Evolutionary conservation across 2,797 vertebrate genomes (phyloP).

Genomic region (Carduelis carduelis): DNA sequence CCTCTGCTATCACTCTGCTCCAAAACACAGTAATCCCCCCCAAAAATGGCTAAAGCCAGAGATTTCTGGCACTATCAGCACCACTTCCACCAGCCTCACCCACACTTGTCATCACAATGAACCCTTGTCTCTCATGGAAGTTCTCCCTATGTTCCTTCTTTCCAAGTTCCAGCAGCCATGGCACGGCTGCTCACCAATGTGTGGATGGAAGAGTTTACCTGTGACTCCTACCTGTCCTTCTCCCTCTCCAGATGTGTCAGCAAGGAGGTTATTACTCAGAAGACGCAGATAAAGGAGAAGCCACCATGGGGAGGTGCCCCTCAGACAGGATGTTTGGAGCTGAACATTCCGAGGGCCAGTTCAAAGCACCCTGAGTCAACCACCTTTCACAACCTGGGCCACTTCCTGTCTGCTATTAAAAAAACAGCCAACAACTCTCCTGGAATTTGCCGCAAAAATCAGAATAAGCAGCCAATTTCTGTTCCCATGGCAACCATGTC

Average conservation of each 20-base stretch:
- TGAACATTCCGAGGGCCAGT: neutral
- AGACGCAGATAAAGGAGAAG: slow-evolving; percentile 28
- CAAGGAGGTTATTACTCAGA: neutral
- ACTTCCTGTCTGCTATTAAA: neutral
- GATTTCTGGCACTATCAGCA: neutral
- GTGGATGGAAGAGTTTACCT: neutral
- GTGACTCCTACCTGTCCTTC: neutral
- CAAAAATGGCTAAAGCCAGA: neutral
- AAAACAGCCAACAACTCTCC: neutral
- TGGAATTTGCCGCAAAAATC: neutral
- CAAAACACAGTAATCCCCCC: neutral
- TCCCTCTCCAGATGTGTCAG: neutral
- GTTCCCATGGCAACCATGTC: neutral
- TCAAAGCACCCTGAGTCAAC: neutral
- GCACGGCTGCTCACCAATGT: accelerated
- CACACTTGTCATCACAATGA: neutral
- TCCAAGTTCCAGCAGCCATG: neutral
- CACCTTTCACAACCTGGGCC: slow-evolving; percentile 18
- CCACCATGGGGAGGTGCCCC: slow-evolving; percentile 4
- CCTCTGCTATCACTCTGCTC: neutral
- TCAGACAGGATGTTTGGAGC: slow-evolving; percentile 42
- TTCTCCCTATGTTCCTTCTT: neutral
- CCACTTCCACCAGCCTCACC: neutral
- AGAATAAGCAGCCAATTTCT: neutral
- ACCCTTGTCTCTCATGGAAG: neutral